Evolutionary conservation across 1,140 invertebrate genomes (phyloP), one percentile per base, ranked within the genome.

Genomic region (Phortica variegata): DNA sequence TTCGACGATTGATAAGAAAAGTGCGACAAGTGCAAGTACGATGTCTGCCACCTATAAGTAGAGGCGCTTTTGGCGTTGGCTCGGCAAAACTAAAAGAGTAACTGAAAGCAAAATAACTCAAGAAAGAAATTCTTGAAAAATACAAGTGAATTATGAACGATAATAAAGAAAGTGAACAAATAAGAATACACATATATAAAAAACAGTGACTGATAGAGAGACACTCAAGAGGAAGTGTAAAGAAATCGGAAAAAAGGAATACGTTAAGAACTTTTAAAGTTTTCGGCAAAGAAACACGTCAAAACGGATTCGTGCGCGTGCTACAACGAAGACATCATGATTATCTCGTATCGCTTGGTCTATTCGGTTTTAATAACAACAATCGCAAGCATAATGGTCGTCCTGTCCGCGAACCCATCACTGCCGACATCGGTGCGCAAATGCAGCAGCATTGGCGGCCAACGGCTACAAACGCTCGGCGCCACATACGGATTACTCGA

Each of bases 311-410:
- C 52, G 60, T 68, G 63, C 63, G 57, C 65, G 60, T 68, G 63
- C 52, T 18, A 17, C 57, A 63, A 54, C 47, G 63, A 68, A 43
- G 65, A 68, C 49, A 63, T 34, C 32, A 68, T 68, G 63, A 54
- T 68, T 13, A 52, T 68, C 51, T 63, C 63, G 18, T 68, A 68
- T 44, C 50, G 57, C 58, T 68, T 49, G 31, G 60, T 68, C 15
- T 66, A 68, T 54, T 60, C 63, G 31, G 52, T 68, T 10, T 40
- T 68, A 20, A 34, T 68, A 44, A 58, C 63, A 36, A 68, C 65
- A 38, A 69, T 68, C 47, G 42, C 65, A 43, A 65, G 65, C 43
- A 65, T 69, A 46, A 73, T 73, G 70, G 65, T 73, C 15, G 62
- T 73, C 12, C 49, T 70, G 42, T 49, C 61, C 23, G 41, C 56